These are phyloP conservation scores for Reinhardtius hippoglossoides DNA, from an alignment of 2,113 vertebrate genomes.

Conservation along the genomic window DNA sequence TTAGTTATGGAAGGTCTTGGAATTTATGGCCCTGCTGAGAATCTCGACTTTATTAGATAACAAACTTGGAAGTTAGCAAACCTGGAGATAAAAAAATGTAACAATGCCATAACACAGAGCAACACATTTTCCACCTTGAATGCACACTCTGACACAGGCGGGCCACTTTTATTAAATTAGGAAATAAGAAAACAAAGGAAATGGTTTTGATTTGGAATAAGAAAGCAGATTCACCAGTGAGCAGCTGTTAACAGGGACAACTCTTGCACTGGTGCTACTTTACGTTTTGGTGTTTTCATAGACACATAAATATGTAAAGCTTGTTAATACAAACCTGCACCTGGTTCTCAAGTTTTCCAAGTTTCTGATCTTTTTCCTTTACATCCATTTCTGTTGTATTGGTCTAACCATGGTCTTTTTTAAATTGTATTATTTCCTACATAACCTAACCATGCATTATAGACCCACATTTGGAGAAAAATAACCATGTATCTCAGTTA, in stretches of 20 bases:
- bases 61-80: neutral
- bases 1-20: slow-evolving; percentile 21
- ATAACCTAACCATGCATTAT: neutral
- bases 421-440: neutral
- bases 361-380: no score
- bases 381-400: no score
- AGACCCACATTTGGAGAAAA: neutral
- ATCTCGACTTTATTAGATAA: slow-evolving; percentile 27
- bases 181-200: neutral
- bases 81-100: neutral
- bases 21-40: slow-evolving; percentile 1
- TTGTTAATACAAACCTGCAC: no score
- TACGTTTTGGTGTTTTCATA: no score
- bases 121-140: neutral
- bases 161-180: neutral
- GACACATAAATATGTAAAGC: no score
- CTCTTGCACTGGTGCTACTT: no score
- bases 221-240: neutral
- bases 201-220: neutral
- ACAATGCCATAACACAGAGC: neutral
- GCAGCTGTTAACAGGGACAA: no score
- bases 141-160: neutral
- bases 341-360: no score
- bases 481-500: neutral
- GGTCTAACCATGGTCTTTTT: neutral